These are phyloP conservation scores for Oreortyx pictus DNA, from an alignment of 2,797 vertebrate genomes.

Conservation along the genomic window DNA sequence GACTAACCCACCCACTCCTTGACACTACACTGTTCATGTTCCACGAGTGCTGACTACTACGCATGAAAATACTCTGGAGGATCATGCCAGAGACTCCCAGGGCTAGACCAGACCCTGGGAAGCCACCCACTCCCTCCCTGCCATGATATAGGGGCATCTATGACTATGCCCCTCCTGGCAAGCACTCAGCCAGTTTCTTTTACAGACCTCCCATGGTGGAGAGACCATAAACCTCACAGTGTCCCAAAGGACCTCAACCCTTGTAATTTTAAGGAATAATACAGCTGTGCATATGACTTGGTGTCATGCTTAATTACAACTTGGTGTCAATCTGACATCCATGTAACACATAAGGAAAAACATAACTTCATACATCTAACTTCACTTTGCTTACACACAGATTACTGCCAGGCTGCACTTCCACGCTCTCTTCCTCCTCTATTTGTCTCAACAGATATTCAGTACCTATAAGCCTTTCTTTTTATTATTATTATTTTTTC, in stretches of 20 bases:
- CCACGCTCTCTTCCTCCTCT: neutral
- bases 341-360: neutral
- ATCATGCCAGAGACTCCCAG: neutral
- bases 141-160: neutral
- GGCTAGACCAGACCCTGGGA: neutral
- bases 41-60: neutral
- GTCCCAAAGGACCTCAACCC: neutral
- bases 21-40: neutral
- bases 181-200: neutral
- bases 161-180: neutral
- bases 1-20: neutral
- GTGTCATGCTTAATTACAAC: slow-evolving; percentile 22
- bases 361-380: neutral
- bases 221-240: neutral
- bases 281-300: slow-evolving; percentile 34
- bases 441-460: neutral
- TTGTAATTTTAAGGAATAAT: slow-evolving; percentile 54
- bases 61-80: neutral
- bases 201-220: neutral
- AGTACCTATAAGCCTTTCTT: neutral
- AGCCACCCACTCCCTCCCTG: neutral
- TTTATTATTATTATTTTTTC: neutral
- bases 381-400: neutral
- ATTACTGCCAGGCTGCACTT: neutral
- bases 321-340: neutral